Evolutionary conservation across 2,888 invertebrate genomes (phyloP).

Genomic region (Coleophora deauratella): DNA sequence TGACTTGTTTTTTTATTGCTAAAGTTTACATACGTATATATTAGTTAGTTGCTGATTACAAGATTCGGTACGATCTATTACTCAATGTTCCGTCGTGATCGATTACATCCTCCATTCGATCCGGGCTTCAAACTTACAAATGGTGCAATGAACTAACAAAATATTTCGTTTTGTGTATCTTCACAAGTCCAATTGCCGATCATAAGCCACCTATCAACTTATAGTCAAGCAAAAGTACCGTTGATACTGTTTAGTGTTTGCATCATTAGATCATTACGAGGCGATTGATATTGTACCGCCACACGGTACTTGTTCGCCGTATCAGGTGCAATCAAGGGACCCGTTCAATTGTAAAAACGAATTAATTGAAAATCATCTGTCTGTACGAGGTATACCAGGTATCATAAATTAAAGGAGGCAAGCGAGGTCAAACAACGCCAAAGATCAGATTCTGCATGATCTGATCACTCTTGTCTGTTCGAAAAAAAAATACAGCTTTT

Average conservation of each 20-base stretch:
- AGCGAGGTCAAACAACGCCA: too few relatives aligned
- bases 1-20: too few relatives aligned
- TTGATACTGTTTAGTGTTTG: slow-evolving; percentile 1
- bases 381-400: too few relatives aligned
- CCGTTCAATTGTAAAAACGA: not conserved
- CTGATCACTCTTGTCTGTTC: too few relatives aligned
- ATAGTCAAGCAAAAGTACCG: slow-evolving; percentile 6
- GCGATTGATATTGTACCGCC: slow-evolving; percentile 10
- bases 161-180: slow-evolving; percentile 3
- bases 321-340: slow-evolving; percentile 7
- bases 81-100: not conserved
- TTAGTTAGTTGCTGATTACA: too few relatives aligned
- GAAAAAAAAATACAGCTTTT: not conserved
- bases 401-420: too few relatives aligned
- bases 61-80: too few relatives aligned
- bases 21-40: too few relatives aligned
- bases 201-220: slow-evolving; percentile 4
- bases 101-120: slow-evolving; percentile 3
- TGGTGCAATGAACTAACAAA: slow-evolving; percentile 8
- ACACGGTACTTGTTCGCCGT: slow-evolving; percentile 5
- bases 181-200: slow-evolving; percentile 6
- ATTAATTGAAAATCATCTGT: too few relatives aligned
- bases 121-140: slow-evolving; percentile 3
- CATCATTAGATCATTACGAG: slow-evolving; percentile 4
- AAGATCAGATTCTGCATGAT: too few relatives aligned